Conservation (phyloP, 2,888 invertebrate genomes). For the Caenorhabditis sulstoni region DNA sequence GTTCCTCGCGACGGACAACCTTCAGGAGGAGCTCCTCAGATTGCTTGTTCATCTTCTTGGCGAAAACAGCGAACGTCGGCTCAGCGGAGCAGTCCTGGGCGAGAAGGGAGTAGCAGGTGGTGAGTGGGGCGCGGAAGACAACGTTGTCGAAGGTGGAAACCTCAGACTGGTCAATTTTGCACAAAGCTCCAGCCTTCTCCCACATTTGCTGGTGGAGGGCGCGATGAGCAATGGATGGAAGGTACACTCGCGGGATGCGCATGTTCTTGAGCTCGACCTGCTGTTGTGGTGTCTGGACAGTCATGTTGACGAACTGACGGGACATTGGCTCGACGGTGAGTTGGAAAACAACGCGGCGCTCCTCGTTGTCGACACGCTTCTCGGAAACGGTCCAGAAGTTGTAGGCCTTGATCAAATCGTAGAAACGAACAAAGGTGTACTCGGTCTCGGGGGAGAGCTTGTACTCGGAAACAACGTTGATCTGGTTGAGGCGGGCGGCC, state of each 20-base stretch:
- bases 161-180: slow-evolving; percentile 57
- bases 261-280: slow-evolving; percentile 46
- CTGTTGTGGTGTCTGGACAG: slow-evolving; percentile 70
- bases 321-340: slow-evolving; percentile 72
- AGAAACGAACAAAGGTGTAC: slow-evolving; percentile 52
- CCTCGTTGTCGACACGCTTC: slow-evolving; percentile 45
- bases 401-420: slow-evolving; percentile 65
- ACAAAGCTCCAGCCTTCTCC: slow-evolving; percentile 49
- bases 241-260: slow-evolving; percentile 44
- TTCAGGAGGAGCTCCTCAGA: slow-evolving; percentile 75
- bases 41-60: slow-evolving; percentile 73
- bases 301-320: slow-evolving; percentile 71
- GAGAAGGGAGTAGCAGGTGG: slow-evolving; percentile 81
- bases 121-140: slow-evolving; percentile 74
- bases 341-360: slow-evolving; percentile 47
- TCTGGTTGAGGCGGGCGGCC: slow-evolving; percentile 69
- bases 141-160: slow-evolving; percentile 80
- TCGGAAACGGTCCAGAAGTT: slow-evolving; percentile 69
- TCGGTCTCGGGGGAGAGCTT: slow-evolving; percentile 55
- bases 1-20: slow-evolving; percentile 50
- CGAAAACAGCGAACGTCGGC: slow-evolving; percentile 80
- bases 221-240: slow-evolving; percentile 50
- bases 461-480: slow-evolving; percentile 66
- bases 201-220: slow-evolving; percentile 26
- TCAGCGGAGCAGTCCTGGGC: slow-evolving; percentile 81